A percentile compares a stretch with the other conserved stretches of the same genome.
Evolutionary conservation across 2,113 vertebrate genomes (phyloP).

Genomic region (Carollia perspicillata): DNA sequence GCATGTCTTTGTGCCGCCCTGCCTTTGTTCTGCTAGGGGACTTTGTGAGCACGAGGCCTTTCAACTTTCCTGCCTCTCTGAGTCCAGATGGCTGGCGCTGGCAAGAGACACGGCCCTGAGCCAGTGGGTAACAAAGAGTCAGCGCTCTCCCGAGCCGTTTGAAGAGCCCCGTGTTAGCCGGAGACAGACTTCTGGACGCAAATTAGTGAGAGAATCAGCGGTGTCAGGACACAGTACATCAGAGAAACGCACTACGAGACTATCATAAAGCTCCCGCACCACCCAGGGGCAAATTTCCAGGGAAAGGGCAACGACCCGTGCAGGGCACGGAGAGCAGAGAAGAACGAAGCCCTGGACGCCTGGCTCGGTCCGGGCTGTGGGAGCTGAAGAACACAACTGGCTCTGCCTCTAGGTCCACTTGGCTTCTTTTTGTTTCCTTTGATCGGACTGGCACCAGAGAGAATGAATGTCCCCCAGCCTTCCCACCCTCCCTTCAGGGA

Average conservation of each 20-base stretch:
- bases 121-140: background rate
- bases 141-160: background rate
- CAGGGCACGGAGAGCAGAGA: accelerated
- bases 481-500: background rate
- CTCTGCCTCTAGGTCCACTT: background rate
- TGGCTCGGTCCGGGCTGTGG: background rate
- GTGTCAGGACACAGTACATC: background rate
- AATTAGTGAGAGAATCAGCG: background rate
- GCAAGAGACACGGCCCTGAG: background rate
- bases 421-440: background rate
- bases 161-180: background rate
- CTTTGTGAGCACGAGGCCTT: background rate
- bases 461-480: too few relatives aligned
- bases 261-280: accelerated
- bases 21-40: background rate
- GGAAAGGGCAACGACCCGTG: background rate
- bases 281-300: background rate
- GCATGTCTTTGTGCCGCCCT: background rate
- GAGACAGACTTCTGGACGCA: background rate
- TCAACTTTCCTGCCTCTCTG: background rate
- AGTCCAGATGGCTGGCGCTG: background rate
- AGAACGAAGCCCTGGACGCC: background rate
- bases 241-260: too few relatives aligned
- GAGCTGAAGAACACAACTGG: accelerated
- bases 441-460: background rate